Conservation (phyloP, 1,140 invertebrate genomes). For the Leptinotarsa defecta region DNA sequence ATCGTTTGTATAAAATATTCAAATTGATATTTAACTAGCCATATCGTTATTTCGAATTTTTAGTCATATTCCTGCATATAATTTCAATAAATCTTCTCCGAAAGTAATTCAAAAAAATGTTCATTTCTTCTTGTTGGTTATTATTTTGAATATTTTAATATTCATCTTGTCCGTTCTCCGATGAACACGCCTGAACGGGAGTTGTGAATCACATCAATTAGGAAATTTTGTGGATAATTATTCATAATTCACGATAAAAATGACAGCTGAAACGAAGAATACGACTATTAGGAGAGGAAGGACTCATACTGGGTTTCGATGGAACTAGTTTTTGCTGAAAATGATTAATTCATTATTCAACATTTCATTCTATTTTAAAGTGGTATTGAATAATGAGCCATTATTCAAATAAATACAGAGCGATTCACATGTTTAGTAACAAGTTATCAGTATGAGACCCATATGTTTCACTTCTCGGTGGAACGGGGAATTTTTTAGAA, state of each 20-base stretch:
- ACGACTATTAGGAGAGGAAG: not conserved
- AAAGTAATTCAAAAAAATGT: not conserved
- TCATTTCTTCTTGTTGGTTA: not conserved
- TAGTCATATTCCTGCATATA: slow-evolving; percentile 1
- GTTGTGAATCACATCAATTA: slow-evolving; percentile 6
- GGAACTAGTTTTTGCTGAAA: slow-evolving; percentile 8
- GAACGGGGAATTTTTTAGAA: too few species aligned
- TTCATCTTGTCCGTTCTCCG: not conserved
- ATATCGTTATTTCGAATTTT: not conserved
- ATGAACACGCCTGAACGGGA: not conserved
- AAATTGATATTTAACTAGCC: not conserved
- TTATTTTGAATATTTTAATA: slow-evolving; percentile 5
- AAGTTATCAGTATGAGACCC: too few species aligned
- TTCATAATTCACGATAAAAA: not conserved
- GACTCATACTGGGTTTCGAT: not conserved
- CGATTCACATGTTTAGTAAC: not conserved
- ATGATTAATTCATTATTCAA: not conserved
- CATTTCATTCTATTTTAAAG: not conserved
- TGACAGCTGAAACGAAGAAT: not conserved
- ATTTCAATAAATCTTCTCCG: not conserved
- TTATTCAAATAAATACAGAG: not conserved
- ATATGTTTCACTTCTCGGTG: too few species aligned
- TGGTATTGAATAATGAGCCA: not conserved
- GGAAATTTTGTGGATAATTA: slow-evolving; percentile 3
- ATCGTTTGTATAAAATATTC: not conserved